Evolutionary conservation across 2,113 vertebrate species (phyloP), one percentile per base, ranked within the genome.

Genomic region (Balaeniceps rex): DNA sequence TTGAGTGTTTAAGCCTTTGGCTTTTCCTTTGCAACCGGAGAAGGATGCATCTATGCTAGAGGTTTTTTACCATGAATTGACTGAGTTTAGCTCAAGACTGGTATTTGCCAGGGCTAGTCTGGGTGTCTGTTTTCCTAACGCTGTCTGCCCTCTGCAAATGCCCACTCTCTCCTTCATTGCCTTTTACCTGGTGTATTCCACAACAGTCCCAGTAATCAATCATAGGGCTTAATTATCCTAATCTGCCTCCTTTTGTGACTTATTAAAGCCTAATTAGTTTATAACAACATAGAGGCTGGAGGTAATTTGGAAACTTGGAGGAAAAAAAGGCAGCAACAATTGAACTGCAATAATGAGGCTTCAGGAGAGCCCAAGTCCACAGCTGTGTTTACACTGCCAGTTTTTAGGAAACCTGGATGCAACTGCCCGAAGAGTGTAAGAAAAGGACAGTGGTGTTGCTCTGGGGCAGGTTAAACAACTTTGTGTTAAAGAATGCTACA

Each of bases 211-310:
- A 68, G 95, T 92, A 93, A 97, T 96, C 97, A 97, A 96, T 96
- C 88, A 94, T 33, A 69, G 64, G 64, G 19, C 3, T 63, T 93
- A 94, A 95, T 97, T 96, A 95, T 69, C 52, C 28, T 92, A 95
- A 95, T 82, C 88, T 94, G 16, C 29, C 88, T 86, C 76, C 7
- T 96, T 95, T 97, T 89, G 72, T 97, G 91, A 88, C 79, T 95
- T 96, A 95, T 92, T 97, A 97, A 95, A 88, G 52, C 66, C 95
- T 93, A 95, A 96, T 97, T 96, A 93, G 69, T 90, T 93, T 88
- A 87, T 86, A 96, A 96, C 88, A 96, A 95, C 80, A 83, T 29
- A 93, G 86, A 94, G 44, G 88, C 80, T 97, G 69, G 87, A 95
- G 80, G 88, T 96, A 95, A 97, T 96, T 97, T 95, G 88, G 79